Base-by-base conservation (phyloP, 2,797 vertebrate genomes). In the Gila robusta region DNA sequence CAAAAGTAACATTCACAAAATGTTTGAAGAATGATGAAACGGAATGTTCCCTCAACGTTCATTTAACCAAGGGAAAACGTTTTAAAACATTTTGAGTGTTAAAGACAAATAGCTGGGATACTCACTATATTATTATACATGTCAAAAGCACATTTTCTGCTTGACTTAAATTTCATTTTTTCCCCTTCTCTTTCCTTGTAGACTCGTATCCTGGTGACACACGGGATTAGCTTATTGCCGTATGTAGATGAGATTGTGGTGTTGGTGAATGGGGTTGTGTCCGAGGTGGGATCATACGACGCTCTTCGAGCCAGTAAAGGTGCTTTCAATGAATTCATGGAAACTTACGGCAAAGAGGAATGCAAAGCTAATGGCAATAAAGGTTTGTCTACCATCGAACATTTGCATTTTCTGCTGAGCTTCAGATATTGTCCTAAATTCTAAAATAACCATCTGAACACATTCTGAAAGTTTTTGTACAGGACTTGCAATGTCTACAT, bases 201-300 rank as follows among this genome's bases (percentile, higher is more conserved):
- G 98, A 99, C 98, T 4, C 97, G 98, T 76, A 93, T 99, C 88
- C 93, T 99, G 93, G 97, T 99, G 89, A 99, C 98, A 0, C 98
- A 99, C n/a, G 93, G 96, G 16, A 85, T 99, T 79, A 96, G 95
- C 89, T 98, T 98, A 93, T 95, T 99, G 92, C 97, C 97, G 17
- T 93, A 95, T 26, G 95, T 96, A 0, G 97, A 99, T 94, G 96
- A 97, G 91, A 96, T 99, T 2, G 93, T 99, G 79, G 97, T 99
- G 81, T 88, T 99, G 89, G 94, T 94, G 84, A 93, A 95, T 49
- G 98, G 98, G 78, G 80, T 89, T 3, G 84, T 99, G 66, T 95
- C 97, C 37, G 98, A 99, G 86, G 89, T 96, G 0, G 98, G 98
- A 79, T 95, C 98, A n/a, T 99, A 98, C 82, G 91, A 87, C 11